Percentiles rank a stretch among this genome's conserved stretches.
Evolutionary conservation across 2,888 invertebrate species (phyloP).

Genomic region (Noctua comes): DNA sequence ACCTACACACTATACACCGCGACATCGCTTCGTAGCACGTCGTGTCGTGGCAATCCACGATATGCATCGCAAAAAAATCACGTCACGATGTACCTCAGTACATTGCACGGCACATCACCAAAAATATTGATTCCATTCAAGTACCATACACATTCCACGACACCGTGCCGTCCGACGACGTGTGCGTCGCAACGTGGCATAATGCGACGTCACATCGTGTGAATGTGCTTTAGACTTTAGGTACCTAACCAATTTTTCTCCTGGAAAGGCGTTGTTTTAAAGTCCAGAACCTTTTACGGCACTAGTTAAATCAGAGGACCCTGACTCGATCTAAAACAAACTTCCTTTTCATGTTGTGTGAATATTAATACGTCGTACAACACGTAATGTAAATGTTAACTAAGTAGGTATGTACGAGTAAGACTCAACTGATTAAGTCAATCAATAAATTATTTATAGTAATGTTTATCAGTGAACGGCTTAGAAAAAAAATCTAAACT

Average conservation of each 20-base stretch:
- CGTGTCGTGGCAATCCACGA: background rate
- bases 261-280: background rate
- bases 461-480: background rate
- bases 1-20: background rate
- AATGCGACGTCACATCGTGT: background rate
- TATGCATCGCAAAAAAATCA: background rate
- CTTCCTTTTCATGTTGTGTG: conserved; percentile 24
- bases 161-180: background rate
- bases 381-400: conserved; percentile 35
- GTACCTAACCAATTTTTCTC: background rate
- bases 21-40: background rate
- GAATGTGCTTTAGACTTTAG: background rate
- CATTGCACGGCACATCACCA: background rate
- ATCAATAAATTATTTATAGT: background rate
- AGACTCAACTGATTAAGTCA: background rate
- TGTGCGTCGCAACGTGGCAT: background rate
- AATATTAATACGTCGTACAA: conserved; percentile 29
- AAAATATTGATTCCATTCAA: background rate
- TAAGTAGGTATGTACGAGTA: background rate
- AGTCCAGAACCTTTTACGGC: background rate
- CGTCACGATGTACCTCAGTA: background rate
- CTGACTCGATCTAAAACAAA: conserved; percentile 6
- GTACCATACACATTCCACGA: background rate
- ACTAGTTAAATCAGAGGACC: conserved; percentile 5
- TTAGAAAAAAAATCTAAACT: background rate